Conservation (phyloP, 2,797 vertebrate genomes). For the Bothrops alternatus region DNA sequence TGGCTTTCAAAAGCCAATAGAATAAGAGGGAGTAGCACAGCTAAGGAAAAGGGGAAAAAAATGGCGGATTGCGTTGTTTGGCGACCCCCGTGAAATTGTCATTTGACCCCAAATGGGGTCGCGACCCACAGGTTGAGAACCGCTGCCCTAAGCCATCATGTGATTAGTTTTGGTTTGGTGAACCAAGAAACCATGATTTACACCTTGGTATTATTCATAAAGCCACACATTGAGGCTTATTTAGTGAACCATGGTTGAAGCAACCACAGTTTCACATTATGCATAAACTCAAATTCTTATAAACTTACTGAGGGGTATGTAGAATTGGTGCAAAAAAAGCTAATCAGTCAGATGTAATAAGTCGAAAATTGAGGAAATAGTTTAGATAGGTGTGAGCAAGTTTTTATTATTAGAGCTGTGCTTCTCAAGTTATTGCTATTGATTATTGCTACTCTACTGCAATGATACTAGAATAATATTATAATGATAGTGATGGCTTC, state of each 20-base stretch:
- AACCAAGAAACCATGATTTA: neutral
- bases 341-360: neutral
- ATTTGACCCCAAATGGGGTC: too few relatives aligned
- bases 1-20: too few relatives aligned
- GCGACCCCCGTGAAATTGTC: too few relatives aligned
- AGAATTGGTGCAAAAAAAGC: neutral
- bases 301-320: neutral
- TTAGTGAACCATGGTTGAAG: neutral
- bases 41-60: too few relatives aligned
- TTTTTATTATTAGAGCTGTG: neutral
- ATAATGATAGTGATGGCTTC: neutral
- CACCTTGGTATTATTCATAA: neutral
- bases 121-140: too few relatives aligned
- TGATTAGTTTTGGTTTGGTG: neutral
- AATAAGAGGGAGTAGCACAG: too few relatives aligned
- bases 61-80: too few relatives aligned
- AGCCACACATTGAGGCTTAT: neutral
- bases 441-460: neutral
- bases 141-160: neutral
- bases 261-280: neutral
- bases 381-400: neutral
- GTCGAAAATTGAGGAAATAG: neutral
- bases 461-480: neutral
- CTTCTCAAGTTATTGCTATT: neutral
- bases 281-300: neutral